Evolutionary conservation across 2,113 vertebrate genomes (phyloP).

Genomic region (Petrocephalus microphthalmus): DNA sequence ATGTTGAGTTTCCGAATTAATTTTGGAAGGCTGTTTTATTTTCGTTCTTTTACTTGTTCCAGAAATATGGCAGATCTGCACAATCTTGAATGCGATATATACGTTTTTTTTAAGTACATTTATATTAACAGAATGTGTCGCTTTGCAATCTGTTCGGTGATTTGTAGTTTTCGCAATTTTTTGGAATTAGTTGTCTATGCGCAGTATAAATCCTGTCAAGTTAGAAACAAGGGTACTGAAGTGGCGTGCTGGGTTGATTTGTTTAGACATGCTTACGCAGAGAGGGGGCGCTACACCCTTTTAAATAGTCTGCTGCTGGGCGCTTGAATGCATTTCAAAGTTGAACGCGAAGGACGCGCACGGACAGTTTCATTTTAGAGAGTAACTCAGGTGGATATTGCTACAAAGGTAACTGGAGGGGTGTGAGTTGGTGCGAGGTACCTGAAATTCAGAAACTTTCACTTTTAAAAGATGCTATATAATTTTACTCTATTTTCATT

Average conservation of each 20-base stretch:
- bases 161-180: neutral
- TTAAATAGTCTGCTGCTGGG: conserved; percentile 25
- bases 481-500: neutral
- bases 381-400: conserved; percentile 33
- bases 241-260: neutral
- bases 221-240: neutral
- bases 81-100: neutral
- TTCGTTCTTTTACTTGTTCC: neutral
- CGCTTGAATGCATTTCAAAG: conserved; percentile 25
- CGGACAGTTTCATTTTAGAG: conserved; percentile 23
- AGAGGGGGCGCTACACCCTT: conserved; percentile 44
- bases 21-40: neutral
- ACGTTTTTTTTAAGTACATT: neutral
- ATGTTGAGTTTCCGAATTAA: neutral
- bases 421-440: too few relatives aligned
- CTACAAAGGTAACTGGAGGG: neutral
- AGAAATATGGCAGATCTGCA: neutral
- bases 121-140: neutral
- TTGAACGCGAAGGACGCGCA: conserved; percentile 15
- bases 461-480: neutral
- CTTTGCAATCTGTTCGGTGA: neutral
- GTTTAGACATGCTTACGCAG: conserved; percentile 10
- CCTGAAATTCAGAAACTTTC: neutral
- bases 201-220: neutral
- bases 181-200: neutral